These are phyloP conservation scores for Holacanthus passer DNA, from an alignment of 2,113 vertebrate species.

Conservation along the genomic window DNA sequence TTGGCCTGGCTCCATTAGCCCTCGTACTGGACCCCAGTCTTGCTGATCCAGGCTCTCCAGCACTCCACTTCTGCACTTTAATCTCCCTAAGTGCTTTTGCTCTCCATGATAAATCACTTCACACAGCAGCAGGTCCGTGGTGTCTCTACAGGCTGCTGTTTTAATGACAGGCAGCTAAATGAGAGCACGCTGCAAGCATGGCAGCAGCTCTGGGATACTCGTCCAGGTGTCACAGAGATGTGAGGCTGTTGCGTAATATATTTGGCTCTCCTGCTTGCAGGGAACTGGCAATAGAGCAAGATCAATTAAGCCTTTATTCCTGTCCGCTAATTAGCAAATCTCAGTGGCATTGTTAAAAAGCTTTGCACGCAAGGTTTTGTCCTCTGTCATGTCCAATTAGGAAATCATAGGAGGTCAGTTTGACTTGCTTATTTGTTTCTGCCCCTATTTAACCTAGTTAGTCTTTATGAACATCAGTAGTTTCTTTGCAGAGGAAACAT, in stretches of 20 bases:
- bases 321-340: constrained; percentile 31
- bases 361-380: constrained; percentile 5
- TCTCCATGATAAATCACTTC: constrained; percentile 75
- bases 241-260: constrained; percentile 33
- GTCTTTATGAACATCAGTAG: background rate
- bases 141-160: constrained; percentile 56
- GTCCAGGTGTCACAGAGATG: constrained; percentile 38
- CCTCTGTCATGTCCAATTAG: constrained; percentile 7
- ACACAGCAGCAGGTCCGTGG: constrained; percentile 52
- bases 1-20: constrained; percentile 67
- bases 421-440: background rate
- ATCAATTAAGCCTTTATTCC: constrained; percentile 24
- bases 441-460: constrained; percentile 2
- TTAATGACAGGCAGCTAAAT: constrained; percentile 64
- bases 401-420: background rate
- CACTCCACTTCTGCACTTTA: constrained; percentile 72
- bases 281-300: constrained; percentile 4
- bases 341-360: background rate
- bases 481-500: background rate
- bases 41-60: constrained; percentile 75
- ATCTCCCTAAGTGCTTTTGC: constrained; percentile 80
- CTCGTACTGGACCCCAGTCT: constrained; percentile 54
- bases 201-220: constrained; percentile 28
- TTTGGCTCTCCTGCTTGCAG: constrained; percentile 12
- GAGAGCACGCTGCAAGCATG: constrained; percentile 47